Base-by-base conservation (phyloP, 2,113 vertebrate genomes). In the Diphyllodes magnificus region DNA sequence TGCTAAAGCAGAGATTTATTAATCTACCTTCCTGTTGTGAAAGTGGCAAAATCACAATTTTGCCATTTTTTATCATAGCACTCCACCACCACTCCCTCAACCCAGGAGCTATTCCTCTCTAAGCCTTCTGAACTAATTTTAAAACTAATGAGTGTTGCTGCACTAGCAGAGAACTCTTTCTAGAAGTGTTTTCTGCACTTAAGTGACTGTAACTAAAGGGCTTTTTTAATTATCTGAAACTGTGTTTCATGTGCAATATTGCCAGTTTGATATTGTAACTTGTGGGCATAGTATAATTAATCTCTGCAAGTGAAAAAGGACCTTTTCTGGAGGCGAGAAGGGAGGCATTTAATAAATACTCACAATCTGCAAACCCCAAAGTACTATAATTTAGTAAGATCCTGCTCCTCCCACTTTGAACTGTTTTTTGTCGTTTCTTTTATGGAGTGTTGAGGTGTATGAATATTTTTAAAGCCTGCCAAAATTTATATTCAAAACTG, bases 221-320 rank as follows among this genome's bases (percentile, higher is more conserved):
- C 42, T 92, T 85, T 94, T 80, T 54, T 5, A 93, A 82, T 96
- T 90, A 80, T 69, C 57, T 60, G 37, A 78, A 82, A 56, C 44
- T 64, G 40, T 92, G 44, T 88, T 95, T 90, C 71, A 50, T 93
- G 82, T 76, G 47, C 51, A 77, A 28, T 35, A 39, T 77, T 94
- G 66, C 71, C 78, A 88, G 63, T 81, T 95, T 73, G 86, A 80
- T 64, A 78, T 25, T 90, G 30, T 88, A 88, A 92, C 90, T 93
- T 86, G 66, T 95, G 60, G 59, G 63, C 68, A 75, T 42, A 30
- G 59, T 77, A 53, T 95, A 93, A 96, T 94, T 93, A 94, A 73
- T 85, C 82, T 91, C 40, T 90, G n/a, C n/a, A 89, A 90, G 63
- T 69, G 37, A 49, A 85, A 94, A 80, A 64, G 15, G 40, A 72